Base-by-base conservation (phyloP, 1,140 invertebrate genomes). In the Geopemphigus sp. region DNA sequence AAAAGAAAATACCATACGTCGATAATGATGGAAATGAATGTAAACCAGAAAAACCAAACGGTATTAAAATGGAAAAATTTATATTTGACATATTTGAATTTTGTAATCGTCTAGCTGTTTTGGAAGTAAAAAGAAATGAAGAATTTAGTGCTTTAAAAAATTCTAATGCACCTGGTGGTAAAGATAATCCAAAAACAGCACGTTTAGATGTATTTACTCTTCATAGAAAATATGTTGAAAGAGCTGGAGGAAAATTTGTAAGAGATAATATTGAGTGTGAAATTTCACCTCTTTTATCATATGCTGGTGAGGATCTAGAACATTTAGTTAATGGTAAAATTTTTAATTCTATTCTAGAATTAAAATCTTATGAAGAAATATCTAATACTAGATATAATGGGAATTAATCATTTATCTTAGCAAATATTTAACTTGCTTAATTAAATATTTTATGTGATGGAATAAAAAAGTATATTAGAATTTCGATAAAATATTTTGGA, bases 1-100 rank as follows among this genome's bases (percentile, higher is more conserved):
- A 96, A 83, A 99, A 99, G 87, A 99, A 99, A 86, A 99, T 99
- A 83, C 92, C 96, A 0, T 94, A 90, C 84, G 88, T 97, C 0
- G 90, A 96, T 85, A 87, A 88, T 0, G 87, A 90, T 76, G 95
- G 95, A 8, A 86, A 90, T 29, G 86, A 89, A 61, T 86, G 91
- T 15, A 92, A 90, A 78, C 97, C 98, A 0, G 89, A 89, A 0
- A 89, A 90, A 83, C 91, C 94, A 0, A 99, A 99, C 85, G 98
- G 97, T 26, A 96, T 99, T 82, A 99, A 99, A 88, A 93, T 99
- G 85, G 98, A 99, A 84, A 99, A 99, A 87, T 99, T 99, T 86
- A 93, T 99, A 3, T 99, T 99, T 85, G 98, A 99, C 87, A 96
- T 98, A 0, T 99, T 99, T 85, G 92, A 93, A 83, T 97, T 96